These are phyloP conservation scores for Pollenia griseotomentosa DNA, from an alignment of 2,888 invertebrate species.

Conservation along the genomic window DNA sequence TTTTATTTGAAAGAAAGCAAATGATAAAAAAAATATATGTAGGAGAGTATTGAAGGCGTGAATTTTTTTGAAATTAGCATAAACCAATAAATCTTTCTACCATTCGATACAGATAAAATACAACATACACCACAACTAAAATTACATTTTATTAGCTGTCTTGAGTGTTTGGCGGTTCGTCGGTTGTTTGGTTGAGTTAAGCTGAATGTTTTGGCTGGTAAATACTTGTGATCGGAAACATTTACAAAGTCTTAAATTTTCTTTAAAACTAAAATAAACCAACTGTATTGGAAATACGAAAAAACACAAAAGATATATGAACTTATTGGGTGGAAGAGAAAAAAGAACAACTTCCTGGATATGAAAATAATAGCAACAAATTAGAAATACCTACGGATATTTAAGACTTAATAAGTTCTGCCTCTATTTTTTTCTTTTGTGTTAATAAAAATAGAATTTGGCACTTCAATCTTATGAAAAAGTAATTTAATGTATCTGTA, in stretches of 20 bases:
- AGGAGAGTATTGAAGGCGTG: conserved; percentile 71
- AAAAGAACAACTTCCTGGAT: conserved; percentile 59
- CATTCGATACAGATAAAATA: conserved; percentile 73
- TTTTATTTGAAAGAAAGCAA: conserved; percentile 49
- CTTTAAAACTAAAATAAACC: conserved; percentile 34
- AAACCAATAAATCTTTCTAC: conserved; percentile 73
- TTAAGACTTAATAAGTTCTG: conserved; percentile 66
- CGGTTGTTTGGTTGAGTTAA: conserved; percentile 6
- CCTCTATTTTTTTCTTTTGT: conserved; percentile 16
- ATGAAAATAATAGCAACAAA: conserved; percentile 12
- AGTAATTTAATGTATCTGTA: conserved; percentile 7
- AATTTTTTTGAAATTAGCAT: conserved; percentile 73
- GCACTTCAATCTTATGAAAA: background rate
- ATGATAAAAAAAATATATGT: conserved; percentile 13
- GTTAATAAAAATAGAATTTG: background rate
- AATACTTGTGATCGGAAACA: conserved; percentile 66
- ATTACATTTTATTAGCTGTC: conserved; percentile 70
- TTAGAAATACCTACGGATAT: conserved; percentile 64
- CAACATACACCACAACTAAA: conserved; percentile 53
- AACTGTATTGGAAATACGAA: conserved; percentile 25
- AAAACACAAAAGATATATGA: conserved; percentile 28
- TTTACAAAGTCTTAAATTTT: conserved; percentile 62
- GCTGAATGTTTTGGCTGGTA: conserved; percentile 44
- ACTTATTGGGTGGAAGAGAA: conserved; percentile 46
- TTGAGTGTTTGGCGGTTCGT: conserved; percentile 29